Percentiles rank a stretch among this genome's conserved stretches.
These are phyloP conservation scores for Ophraella communa DNA, from an alignment of 2,888 invertebrate genomes.

Conservation along the genomic window DNA sequence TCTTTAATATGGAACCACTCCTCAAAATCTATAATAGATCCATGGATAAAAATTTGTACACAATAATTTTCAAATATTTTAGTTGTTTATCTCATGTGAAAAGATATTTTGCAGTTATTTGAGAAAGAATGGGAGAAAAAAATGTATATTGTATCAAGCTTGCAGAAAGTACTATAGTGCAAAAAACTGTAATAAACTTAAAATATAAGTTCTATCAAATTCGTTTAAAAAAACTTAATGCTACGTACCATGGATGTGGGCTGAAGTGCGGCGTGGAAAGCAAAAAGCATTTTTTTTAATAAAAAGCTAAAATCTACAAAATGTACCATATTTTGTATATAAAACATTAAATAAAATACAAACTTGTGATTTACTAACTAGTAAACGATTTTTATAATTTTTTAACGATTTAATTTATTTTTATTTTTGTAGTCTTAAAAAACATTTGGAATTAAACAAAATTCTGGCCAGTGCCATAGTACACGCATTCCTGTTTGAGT, in stretches of 20 bases:
- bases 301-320: conserved; percentile 36
- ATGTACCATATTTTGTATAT: conserved; percentile 12
- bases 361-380: background rate
- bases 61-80: no score
- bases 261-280: conserved; percentile 61
- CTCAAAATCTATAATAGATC: no score
- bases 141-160: conserved; percentile 4
- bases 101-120: no score
- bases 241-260: conserved; percentile 62
- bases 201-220: conserved; percentile 24
- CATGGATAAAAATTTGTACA: no score
- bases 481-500: no score
- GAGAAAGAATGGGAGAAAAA: background rate
- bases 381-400: no score
- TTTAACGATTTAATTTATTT: no score
- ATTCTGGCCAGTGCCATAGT: no score
- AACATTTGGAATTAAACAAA: no score
- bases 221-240: conserved; percentile 44
- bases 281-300: conserved; percentile 56
- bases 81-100: no score
- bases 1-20: no score
- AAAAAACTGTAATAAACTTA: conserved; percentile 7
- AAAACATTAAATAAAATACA: background rate
- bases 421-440: no score
- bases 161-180: conserved; percentile 21